Conservation (phyloP, 2,113 vertebrate genomes). For the Thunnus thynnus region DNA sequence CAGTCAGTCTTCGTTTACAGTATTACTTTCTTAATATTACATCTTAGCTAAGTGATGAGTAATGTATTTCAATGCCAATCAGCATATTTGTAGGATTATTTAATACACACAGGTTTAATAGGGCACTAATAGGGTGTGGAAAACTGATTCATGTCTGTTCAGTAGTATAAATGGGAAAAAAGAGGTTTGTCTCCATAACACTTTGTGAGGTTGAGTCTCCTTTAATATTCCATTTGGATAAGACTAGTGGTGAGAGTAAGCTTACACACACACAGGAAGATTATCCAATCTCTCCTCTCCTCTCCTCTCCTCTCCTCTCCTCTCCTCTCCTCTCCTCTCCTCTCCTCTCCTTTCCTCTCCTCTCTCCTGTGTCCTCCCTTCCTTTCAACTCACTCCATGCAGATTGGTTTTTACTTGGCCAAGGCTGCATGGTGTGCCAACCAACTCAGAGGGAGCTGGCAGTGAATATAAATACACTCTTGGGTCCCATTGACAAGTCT, state of each 20-base stretch:
- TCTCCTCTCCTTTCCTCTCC: conserved; percentile 11
- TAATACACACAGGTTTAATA: neutral
- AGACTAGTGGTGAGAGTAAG: conserved; percentile 21
- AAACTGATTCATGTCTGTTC: neutral
- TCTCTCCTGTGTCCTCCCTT: conserved; percentile 42
- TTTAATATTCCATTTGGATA: conserved; percentile 62
- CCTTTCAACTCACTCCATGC: conserved; percentile 62
- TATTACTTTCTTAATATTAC: neutral
- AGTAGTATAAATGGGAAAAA: conserved; percentile 18
- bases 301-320: conserved; percentile 32
- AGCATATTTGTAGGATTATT: neutral
- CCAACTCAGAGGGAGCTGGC: conserved; percentile 68
- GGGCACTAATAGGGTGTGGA: neutral
- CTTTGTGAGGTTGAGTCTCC: conserved; percentile 25
- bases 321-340: conserved; percentile 33
- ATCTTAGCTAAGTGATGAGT: neutral
- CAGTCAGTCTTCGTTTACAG: too few relatives aligned
- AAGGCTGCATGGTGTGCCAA: conserved; percentile 57
- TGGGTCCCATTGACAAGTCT: conserved; percentile 70
- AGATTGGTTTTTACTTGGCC: conserved; percentile 68
- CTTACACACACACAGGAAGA: conserved; percentile 38
- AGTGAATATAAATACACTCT: conserved; percentile 66
- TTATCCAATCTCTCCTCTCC: conserved; percentile 31
- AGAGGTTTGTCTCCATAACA: conserved; percentile 24
- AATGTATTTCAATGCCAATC: neutral